phyloP scores from a whole-genome alignment of 2,797 vertebrate genomes.

The Neosilurus hyrtlii region DNA sequence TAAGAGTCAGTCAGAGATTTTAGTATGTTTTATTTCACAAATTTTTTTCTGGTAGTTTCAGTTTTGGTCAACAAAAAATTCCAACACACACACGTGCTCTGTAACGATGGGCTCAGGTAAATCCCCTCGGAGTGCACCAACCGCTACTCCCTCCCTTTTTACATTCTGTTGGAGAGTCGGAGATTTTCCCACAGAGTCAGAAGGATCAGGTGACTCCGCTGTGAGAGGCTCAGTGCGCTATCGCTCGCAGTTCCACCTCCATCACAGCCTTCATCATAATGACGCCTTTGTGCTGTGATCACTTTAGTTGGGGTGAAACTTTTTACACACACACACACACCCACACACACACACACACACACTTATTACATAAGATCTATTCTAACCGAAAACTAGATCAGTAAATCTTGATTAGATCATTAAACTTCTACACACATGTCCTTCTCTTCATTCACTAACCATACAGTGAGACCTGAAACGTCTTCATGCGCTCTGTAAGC shows the following conservation, averaged over 20 bases:
- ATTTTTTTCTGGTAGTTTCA: neutral
- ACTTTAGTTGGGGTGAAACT: conserved; percentile 53
- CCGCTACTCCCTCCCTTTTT: neutral
- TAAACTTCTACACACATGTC: conserved; percentile 23
- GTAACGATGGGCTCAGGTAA: neutral
- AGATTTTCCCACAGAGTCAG: conserved; percentile 61
- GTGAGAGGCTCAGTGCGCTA: conserved; percentile 58
- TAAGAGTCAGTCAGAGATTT: neutral
- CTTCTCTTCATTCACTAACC: neutral
- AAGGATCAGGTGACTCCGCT: conserved; percentile 65
- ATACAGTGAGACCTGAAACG: neutral
- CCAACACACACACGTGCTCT: conserved; percentile 12
- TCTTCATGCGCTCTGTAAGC: neutral
- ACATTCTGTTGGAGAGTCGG: neutral
- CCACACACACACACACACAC: conserved; percentile 40
- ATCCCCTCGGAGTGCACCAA: neutral
- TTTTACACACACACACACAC: conserved; percentile 27
- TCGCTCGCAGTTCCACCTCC: conserved; percentile 57
- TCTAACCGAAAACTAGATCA: conserved; percentile 58
- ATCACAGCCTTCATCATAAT: conserved; percentile 68
- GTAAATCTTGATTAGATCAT: neutral
- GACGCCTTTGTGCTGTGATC: conserved; percentile 67
- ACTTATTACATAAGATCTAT: conserved; percentile 40
- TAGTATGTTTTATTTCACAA: neutral
- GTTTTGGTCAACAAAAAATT: neutral